phyloP scores from a whole-genome alignment of 2,113 vertebrate genomes.

The Corythaixoides concolor region DNA sequence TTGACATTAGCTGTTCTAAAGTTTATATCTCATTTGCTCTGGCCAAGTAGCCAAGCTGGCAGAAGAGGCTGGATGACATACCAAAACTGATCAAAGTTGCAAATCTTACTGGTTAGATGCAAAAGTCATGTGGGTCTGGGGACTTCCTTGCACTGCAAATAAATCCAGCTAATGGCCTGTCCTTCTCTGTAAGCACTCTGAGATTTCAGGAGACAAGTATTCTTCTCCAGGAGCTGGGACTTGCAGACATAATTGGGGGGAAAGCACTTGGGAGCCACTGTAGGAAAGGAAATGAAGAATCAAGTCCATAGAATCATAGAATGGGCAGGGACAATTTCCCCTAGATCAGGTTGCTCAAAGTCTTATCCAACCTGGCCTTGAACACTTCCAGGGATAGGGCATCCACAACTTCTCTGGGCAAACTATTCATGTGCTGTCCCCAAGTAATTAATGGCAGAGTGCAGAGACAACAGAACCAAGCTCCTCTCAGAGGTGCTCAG shows the following conservation, averaged over 20 bases:
- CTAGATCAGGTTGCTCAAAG: too few relatives aligned
- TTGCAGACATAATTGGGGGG: not conserved
- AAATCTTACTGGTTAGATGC: not conserved
- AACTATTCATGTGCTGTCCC: not conserved
- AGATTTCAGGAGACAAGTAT: not conserved
- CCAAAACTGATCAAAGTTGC: not conserved
- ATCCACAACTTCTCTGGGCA: too few relatives aligned
- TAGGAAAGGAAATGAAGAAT: not conserved
- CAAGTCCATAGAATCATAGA: not conserved
- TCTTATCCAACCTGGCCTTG: too few relatives aligned
- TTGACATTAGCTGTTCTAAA: not conserved
- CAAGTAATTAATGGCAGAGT: not conserved
- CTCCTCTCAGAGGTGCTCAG: not conserved
- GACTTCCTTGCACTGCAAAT: not conserved
- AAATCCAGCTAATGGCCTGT: not conserved
- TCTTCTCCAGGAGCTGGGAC: not conserved
- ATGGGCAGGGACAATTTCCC: too few relatives aligned
- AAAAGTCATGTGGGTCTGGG: not conserved
- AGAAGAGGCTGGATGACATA: not conserved
- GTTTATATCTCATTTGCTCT: not conserved
- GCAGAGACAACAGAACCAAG: not conserved
- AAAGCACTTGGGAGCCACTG: not conserved
- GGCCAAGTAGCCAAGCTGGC: not conserved
- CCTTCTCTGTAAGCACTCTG: not conserved
- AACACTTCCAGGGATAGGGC: too few relatives aligned